Evolutionary conservation across 2,113 vertebrate genomes (phyloP), one percentile per base, ranked within the genome.

Genomic region (Ciconia boyciana): DNA sequence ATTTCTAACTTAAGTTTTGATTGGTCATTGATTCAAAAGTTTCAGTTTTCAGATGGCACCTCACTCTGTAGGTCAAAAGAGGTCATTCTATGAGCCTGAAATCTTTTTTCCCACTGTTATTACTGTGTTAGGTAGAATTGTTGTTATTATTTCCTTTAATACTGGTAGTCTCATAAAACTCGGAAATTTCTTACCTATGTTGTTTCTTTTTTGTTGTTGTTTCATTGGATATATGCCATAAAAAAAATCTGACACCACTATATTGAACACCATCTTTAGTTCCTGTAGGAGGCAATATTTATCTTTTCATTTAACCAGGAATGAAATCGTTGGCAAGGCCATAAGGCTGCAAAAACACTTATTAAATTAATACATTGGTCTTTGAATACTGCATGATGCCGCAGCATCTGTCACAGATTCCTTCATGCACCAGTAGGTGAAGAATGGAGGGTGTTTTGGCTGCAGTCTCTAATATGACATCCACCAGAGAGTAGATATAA

Each of bases 361-460:
- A 69, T 86, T 79, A 92, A 89, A 89, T 96, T 74, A 94, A 89
- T 94, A 86, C 12, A 70, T 74, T 75, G 80, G 55, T 86, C 79
- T 94, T 79, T 94, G 76, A 95, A 90, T 88, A 83, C 64, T 92
- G 52, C 58, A 62, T 90, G 75, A 93, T 86, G 71, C 64, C 0
- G 3, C 83, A 95, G 83, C 77, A 86, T 83, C 86, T 95, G 89
- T 94, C 86, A 90, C 51, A 72, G 72, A 80, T 81, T 86, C 80
- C 64, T 96, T 95, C 81, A 92, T 83, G 91, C 83, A 87, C 80
- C 49, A 29, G 52, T 83, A 83, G 76, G 75, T 84, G 68, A 95
- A 96, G 89, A 94, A 95, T 75, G 46, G 62, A 94, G 72, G 68
- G 69, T 77, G 68, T 78, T 93, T 90, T 89, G 76, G 72, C 87